Evolutionary conservation across 2,113 vertebrate genomes (phyloP).

Genomic region (Rattus norvegicus): DNA sequence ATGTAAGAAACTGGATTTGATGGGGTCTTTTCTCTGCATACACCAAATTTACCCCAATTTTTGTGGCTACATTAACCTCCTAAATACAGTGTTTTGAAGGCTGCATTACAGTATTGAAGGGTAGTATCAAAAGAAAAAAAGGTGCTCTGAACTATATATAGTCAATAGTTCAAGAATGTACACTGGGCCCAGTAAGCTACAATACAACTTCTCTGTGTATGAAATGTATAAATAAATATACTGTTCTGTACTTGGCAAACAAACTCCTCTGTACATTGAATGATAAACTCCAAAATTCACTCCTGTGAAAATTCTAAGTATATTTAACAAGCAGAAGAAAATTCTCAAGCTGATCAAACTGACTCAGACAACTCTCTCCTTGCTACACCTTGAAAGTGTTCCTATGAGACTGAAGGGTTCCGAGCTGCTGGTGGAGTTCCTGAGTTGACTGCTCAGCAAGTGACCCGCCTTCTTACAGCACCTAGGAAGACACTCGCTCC

Average conservation of each 20-base stretch:
- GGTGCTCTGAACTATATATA: neutral
- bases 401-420: neutral
- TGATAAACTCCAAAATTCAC: neutral
- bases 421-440: neutral
- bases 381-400: too few species aligned
- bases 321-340: neutral
- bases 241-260: neutral
- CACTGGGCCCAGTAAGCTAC: neutral
- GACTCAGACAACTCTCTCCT: neutral
- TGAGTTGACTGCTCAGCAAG: neutral
- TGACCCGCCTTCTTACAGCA: too few species aligned
- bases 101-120: neutral
- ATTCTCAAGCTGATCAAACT: neutral
- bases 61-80: neutral
- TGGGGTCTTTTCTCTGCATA: neutral
- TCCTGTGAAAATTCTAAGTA: neutral
- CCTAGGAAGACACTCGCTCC: neutral
- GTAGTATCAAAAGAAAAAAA: neutral
- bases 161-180: constrained; percentile 17
- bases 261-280: neutral
- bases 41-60: neutral
- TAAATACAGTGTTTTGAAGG: neutral
- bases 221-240: neutral
- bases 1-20: constrained; percentile 2
- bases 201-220: neutral